Conservation (phyloP, 2,113 vertebrate species). For the Petrocephalus microphthalmus region DNA sequence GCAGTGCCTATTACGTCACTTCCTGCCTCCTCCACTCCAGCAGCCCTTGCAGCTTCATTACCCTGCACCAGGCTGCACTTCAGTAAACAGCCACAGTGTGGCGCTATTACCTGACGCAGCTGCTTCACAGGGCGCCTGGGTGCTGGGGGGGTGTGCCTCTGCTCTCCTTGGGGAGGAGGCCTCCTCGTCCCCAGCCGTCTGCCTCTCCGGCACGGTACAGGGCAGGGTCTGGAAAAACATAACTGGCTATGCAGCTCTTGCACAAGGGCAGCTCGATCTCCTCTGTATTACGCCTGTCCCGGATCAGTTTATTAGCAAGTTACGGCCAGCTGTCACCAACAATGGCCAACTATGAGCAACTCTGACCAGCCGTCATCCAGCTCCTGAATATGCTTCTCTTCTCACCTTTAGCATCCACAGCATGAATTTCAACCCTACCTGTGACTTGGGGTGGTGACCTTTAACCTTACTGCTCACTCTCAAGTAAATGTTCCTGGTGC, state of each 20-base stretch:
- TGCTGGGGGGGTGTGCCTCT: slow-evolving; percentile 23
- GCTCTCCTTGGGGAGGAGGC: slow-evolving; percentile 15
- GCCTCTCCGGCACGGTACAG: slow-evolving; percentile 24
- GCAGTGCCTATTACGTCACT: not conserved
- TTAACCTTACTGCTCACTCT: not conserved
- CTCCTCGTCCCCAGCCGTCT: slow-evolving; percentile 28
- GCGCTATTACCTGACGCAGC: slow-evolving; percentile 50
- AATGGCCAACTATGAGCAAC: not conserved
- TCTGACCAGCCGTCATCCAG: not conserved
- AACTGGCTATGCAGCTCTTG: not conserved
- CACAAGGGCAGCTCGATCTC: not conserved
- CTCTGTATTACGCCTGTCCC: not conserved
- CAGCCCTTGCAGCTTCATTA: not conserved
- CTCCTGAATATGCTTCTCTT: not conserved
- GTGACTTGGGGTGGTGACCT: not conserved
- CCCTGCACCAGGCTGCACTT: not conserved
- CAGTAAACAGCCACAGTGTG: not conserved
- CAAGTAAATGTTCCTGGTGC: not conserved
- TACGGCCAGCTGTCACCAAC: not conserved
- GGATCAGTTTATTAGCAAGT: not conserved
- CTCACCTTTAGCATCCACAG: not conserved
- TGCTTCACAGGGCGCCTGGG: slow-evolving; percentile 41
- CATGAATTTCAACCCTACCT: not conserved
- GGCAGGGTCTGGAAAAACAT: slow-evolving; percentile 31
- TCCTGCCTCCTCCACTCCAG: not conserved